A percentile compares a stretch with the other conserved stretches of the same genome.
Conservation (phyloP, 2,888 invertebrate species). For the Agrilus biguttatus region DNA sequence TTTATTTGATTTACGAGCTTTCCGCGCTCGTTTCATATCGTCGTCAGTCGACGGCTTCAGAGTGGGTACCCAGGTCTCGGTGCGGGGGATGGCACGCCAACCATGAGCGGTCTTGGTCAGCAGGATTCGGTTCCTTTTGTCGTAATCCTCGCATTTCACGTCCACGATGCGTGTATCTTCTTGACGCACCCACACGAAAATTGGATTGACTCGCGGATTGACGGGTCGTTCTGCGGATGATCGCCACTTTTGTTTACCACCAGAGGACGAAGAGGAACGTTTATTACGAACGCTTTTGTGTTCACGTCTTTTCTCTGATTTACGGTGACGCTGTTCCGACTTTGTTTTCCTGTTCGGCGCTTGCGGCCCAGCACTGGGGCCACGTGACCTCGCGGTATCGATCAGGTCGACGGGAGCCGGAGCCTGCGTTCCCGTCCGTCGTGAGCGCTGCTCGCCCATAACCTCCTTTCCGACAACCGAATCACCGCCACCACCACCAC, state of each 20-base stretch:
- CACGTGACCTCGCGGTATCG: conserved; percentile 33
- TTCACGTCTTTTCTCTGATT: conserved; percentile 31
- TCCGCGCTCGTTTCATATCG: conserved; percentile 36
- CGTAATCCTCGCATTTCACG: conserved; percentile 78
- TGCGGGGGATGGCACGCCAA: conserved; percentile 72
- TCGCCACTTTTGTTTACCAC: conserved; percentile 13
- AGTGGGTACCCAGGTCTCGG: conserved; percentile 42
- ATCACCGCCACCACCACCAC: neutral
- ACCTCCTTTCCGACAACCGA: conserved; percentile 20
- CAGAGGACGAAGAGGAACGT: conserved; percentile 9
- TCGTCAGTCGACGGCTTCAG: conserved; percentile 32
- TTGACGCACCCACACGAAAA: conserved; percentile 75
- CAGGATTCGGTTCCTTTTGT: conserved; percentile 69
- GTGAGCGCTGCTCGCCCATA: conserved; percentile 31
- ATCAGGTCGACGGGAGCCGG: conserved; percentile 26
- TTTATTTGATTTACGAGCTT: conserved; percentile 35
- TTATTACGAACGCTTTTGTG: conserved; percentile 20
- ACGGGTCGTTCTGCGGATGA: conserved; percentile 22
- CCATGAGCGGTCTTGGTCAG: conserved; percentile 68
- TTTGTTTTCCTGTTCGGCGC: conserved; percentile 29
- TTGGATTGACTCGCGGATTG: conserved; percentile 59
- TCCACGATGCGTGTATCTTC: conserved; percentile 67
- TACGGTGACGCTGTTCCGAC: conserved; percentile 31
- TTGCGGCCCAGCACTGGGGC: conserved; percentile 26
- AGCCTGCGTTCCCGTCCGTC: conserved; percentile 26